These are phyloP conservation scores for Andrena hattorfiana DNA, from an alignment of 2,888 invertebrate species.

Conservation along the genomic window DNA sequence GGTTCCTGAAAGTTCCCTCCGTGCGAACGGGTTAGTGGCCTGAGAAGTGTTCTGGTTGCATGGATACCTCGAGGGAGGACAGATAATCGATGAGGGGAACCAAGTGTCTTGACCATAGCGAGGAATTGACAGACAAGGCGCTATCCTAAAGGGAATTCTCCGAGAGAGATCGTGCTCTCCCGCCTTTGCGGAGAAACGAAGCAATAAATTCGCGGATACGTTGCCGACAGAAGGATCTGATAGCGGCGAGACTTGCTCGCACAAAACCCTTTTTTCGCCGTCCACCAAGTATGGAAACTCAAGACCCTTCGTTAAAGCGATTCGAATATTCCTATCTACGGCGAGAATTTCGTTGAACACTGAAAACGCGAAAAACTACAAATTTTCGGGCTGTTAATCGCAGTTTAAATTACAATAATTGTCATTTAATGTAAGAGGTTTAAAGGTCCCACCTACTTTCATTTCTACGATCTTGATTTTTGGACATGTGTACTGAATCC, in stretches of 20 bases:
- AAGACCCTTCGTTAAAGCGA: conserved; percentile 51
- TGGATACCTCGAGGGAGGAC: conserved; percentile 45
- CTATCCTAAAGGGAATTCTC: conserved; percentile 68
- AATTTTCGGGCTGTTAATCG: not conserved
- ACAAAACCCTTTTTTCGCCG: conserved; percentile 52
- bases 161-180: conserved; percentile 53
- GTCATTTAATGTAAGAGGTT: not conserved
- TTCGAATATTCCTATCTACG: conserved; percentile 26
- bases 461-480: not conserved
- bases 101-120: conserved; percentile 69
- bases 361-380: not conserved
- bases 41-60: conserved; percentile 45
- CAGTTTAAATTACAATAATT: not conserved
- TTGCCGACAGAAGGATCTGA: conserved; percentile 66
- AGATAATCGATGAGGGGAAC: conserved; percentile 66
- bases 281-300: conserved; percentile 68
- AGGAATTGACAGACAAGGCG: conserved; percentile 74
- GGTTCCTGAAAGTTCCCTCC: conserved; percentile 14
- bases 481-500: not conserved
- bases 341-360: not conserved
- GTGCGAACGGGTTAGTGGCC: conserved; percentile 29
- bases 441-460: not conserved
- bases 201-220: conserved; percentile 74
- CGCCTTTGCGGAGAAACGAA: conserved; percentile 55
- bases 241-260: conserved; percentile 68